phyloP scores from a whole-genome alignment of 2,888 invertebrate genomes.

The Polyommatus icarus region DNA sequence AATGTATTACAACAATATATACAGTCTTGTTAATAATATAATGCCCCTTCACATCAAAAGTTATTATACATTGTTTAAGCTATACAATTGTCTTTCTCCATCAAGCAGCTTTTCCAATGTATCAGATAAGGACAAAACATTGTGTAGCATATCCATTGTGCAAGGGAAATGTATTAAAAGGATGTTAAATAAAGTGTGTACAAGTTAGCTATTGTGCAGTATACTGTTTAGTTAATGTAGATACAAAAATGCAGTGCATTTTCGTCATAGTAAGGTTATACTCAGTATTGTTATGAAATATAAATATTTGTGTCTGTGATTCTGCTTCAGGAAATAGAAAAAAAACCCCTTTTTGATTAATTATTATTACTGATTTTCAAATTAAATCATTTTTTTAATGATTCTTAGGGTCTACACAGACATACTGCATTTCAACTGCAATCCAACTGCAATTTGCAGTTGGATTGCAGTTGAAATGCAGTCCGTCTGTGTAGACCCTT shows the following conservation, averaged over 20 bases:
- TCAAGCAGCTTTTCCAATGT: not conserved
- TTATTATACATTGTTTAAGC: not conserved
- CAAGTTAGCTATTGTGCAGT: not conserved
- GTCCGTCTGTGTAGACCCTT: no score
- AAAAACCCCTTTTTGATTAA: not conserved
- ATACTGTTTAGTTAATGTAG: not conserved
- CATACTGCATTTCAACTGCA: no score
- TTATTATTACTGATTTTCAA: no score
- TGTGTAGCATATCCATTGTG: not conserved
- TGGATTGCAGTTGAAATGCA: no score
- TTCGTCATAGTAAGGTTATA: not conserved
- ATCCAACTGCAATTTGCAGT: no score
- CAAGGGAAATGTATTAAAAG: not conserved
- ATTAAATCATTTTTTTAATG: no score
- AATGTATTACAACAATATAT: not conserved
- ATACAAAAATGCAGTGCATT: slow-evolving; percentile 3
- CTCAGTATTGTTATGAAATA: slow-evolving; percentile 2
- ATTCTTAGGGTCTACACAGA: no score
- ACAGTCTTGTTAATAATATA: not conserved
- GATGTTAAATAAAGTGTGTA: not conserved
- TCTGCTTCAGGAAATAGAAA: not conserved
- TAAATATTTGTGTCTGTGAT: not conserved
- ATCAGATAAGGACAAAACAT: not conserved
- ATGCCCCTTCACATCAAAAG: no score
- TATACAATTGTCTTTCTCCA: not conserved